A percentile compares a stretch with the other conserved stretches of the same genome.
Conservation (phyloP, 1,140 invertebrate species). For the Listronotus oregonensis region DNA sequence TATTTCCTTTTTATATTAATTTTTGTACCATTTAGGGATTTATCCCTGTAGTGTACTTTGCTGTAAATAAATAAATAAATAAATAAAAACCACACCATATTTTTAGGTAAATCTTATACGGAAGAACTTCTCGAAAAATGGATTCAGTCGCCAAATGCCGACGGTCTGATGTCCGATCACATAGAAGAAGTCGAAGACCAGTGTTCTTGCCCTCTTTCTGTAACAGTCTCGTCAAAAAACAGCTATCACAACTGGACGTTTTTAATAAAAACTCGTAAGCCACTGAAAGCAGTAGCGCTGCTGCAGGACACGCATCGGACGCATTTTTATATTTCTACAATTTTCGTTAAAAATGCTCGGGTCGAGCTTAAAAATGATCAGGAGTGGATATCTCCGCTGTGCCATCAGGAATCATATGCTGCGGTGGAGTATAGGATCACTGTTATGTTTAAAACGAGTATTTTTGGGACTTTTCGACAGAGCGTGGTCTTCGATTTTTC, state of each 20-base stretch:
- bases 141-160: slow-evolving; percentile 63
- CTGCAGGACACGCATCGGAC: slow-evolving; percentile 73
- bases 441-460: slow-evolving; percentile 72
- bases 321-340: slow-evolving; percentile 65
- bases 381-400: slow-evolving; percentile 60
- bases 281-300: slow-evolving; percentile 68
- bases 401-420: slow-evolving; percentile 36
- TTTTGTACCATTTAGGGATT: too few relatives aligned
- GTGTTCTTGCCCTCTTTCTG: slow-evolving; percentile 66
- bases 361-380: slow-evolving; percentile 60
- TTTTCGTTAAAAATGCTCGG: slow-evolving; percentile 47
- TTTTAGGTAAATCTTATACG: slow-evolving; percentile 55
- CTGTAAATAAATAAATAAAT: too few relatives aligned
- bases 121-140: slow-evolving; percentile 71
- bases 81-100: too few relatives aligned
- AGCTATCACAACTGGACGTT: slow-evolving; percentile 72
- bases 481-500: slow-evolving; percentile 81
- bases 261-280: slow-evolving; percentile 59
- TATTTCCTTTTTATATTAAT: too few relatives aligned
- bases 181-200: slow-evolving; percentile 65
- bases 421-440: slow-evolving; percentile 64
- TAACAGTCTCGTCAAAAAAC: slow-evolving; percentile 70
- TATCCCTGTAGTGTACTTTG: too few relatives aligned
- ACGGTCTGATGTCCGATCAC: slow-evolving; percentile 63
- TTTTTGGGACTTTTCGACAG: slow-evolving; percentile 83